phyloP scores from a whole-genome alignment of 2,797 vertebrate genomes.

The Sebastes vulpes region DNA sequence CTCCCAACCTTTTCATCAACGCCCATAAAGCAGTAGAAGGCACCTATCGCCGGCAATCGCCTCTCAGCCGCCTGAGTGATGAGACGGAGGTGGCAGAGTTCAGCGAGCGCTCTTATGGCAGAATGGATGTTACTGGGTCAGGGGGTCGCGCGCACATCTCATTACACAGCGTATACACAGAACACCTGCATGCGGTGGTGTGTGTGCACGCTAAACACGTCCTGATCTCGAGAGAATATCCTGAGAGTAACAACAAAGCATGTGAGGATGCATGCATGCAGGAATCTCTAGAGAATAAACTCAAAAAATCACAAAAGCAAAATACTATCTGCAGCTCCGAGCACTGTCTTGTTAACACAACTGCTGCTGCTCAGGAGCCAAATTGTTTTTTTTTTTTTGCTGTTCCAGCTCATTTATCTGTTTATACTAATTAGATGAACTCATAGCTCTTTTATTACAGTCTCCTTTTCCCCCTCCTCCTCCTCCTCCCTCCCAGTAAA shows the following conservation, averaged over 20 bases:
- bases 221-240: neutral
- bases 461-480: neutral
- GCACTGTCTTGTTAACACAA: slow-evolving; percentile 30
- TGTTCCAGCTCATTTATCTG: slow-evolving; percentile 48
- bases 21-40: slow-evolving; percentile 72
- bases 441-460: slow-evolving; percentile 35
- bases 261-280: neutral
- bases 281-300: neutral
- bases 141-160: slow-evolving; percentile 69
- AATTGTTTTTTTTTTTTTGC: slow-evolving; percentile 45
- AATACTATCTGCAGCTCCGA: neutral
- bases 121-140: slow-evolving; percentile 79
- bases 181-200: neutral
- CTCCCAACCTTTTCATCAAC: slow-evolving; percentile 82
- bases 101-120: slow-evolving; percentile 61
- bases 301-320: neutral
- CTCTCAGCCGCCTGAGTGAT: slow-evolving; percentile 78
- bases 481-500: neutral
- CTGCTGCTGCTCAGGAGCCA: slow-evolving; percentile 13
- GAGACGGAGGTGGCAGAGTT: slow-evolving; percentile 75
- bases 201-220: neutral
- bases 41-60: slow-evolving; percentile 78
- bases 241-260: neutral
- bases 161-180: slow-evolving; percentile 56
- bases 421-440: slow-evolving; percentile 50